Conservation (phyloP, 2,888 invertebrate species). For the Coenonympha arcania region DNA sequence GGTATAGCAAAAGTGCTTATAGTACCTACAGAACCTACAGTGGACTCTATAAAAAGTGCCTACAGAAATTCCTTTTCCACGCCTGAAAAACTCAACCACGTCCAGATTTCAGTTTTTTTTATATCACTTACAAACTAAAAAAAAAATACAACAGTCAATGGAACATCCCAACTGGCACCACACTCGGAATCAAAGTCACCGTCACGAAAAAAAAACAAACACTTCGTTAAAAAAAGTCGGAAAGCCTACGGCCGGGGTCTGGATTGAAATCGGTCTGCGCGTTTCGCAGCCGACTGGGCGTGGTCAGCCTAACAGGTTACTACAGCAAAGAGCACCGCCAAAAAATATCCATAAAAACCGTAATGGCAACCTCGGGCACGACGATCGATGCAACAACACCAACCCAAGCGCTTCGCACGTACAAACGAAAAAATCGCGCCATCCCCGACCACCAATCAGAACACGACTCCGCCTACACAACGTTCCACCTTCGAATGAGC, state of each 20-base stretch:
- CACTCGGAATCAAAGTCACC: constrained; percentile 55
- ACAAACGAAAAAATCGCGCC: constrained; percentile 63
- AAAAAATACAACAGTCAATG: constrained; percentile 11
- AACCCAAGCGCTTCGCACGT: constrained; percentile 63
- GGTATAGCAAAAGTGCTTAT: too few relatives aligned
- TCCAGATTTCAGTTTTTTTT: not conserved
- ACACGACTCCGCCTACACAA: constrained; percentile 39
- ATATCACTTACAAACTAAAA: constrained; percentile 12
- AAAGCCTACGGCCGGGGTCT: constrained; percentile 59
- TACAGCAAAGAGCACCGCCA: constrained; percentile 64
- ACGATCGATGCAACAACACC: constrained; percentile 67
- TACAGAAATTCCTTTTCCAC: too few relatives aligned
- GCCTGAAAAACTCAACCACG: too few relatives aligned
- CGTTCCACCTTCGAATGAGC: constrained; percentile 46
- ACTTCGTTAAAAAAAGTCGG: constrained; percentile 46
- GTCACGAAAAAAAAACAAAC: constrained; percentile 54
- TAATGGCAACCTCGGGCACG: constrained; percentile 67
- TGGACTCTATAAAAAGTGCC: too few relatives aligned
- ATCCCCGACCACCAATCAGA: constrained; percentile 48
- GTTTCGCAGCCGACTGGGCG: constrained; percentile 60
- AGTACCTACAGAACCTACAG: too few relatives aligned
- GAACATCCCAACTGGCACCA: constrained; percentile 38
- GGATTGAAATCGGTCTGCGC: constrained; percentile 63
- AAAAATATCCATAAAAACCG: constrained; percentile 73
- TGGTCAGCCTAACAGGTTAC: constrained; percentile 68